A percentile compares a stretch with the other conserved stretches of the same genome.
Conservation (phyloP, 2,888 invertebrate species). For the Drosophila kokeensis region DNA sequence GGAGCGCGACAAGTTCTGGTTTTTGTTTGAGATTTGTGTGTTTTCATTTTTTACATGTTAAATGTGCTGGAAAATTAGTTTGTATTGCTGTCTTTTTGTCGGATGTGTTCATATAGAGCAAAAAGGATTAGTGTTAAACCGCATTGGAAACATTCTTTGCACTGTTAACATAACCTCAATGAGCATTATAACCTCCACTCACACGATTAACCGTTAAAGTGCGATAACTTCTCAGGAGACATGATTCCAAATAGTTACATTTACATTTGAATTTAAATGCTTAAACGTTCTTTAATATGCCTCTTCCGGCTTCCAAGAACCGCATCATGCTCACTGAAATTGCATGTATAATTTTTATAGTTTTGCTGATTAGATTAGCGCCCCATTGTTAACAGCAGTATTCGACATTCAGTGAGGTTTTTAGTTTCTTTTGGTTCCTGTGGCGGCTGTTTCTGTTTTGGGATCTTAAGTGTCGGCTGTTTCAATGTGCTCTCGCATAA, state of each 20-base stretch:
- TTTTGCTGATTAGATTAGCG: slow-evolving; percentile 75
- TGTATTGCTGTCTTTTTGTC: slow-evolving; percentile 56
- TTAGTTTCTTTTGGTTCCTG: slow-evolving; percentile 18
- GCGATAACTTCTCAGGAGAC: neutral
- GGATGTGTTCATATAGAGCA: neutral
- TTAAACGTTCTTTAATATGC: slow-evolving; percentile 71
- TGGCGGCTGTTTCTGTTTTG: slow-evolving; percentile 25
- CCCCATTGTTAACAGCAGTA: slow-evolving; percentile 60
- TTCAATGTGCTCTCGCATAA: slow-evolving; percentile 52
- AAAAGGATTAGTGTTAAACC: slow-evolving; percentile 32
- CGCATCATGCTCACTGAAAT: slow-evolving; percentile 55
- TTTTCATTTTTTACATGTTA: slow-evolving; percentile 46
- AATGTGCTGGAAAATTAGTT: slow-evolving; percentile 77
- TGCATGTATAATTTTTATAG: slow-evolving; percentile 71
- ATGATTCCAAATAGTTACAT: slow-evolving; percentile 38
- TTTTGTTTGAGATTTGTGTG: slow-evolving; percentile 10
- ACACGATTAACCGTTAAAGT: neutral
- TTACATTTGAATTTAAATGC: slow-evolving; percentile 43
- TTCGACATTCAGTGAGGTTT: slow-evolving; percentile 6
- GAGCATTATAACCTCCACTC: slow-evolving; percentile 5
- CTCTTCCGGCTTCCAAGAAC: slow-evolving; percentile 75
- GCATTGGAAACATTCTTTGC: slow-evolving; percentile 6
- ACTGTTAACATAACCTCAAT: slow-evolving; percentile 7
- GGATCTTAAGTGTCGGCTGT: slow-evolving; percentile 36
- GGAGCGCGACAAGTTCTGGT: slow-evolving; percentile 37